Percentiles rank a stretch among this genome's conserved stretches.
Conservation (phyloP, 2,888 invertebrate species). For the Panopea generosa region DNA sequence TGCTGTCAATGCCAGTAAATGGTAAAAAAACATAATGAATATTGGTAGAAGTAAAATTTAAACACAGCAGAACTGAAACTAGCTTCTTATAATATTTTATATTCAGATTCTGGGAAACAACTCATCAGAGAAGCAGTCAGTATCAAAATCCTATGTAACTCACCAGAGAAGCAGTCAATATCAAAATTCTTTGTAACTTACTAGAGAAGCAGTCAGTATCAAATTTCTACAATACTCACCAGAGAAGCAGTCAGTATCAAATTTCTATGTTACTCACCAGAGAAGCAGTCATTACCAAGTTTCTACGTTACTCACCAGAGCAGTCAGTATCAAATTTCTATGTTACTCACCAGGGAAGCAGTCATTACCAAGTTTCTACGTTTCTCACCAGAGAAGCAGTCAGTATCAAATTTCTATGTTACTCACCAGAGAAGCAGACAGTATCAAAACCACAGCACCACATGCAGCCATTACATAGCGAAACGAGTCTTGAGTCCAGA, state of each 20-base stretch:
- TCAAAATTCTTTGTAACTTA: conserved; percentile 67
- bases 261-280: conserved; percentile 6
- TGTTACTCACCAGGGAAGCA: no score
- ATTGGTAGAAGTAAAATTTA: no score
- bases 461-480: conserved; percentile 73
- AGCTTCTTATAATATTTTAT: no score
- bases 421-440: conserved; percentile 69
- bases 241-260: conserved; percentile 62
- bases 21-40: no score
- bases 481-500: conserved; percentile 74
- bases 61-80: no score
- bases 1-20: no score
- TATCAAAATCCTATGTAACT: conserved; percentile 57
- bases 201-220: conserved; percentile 62
- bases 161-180: conserved; percentile 67
- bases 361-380: no score
- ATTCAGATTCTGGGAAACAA: no score
- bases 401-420: no score
- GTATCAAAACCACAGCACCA: conserved; percentile 60
- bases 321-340: conserved; percentile 54
- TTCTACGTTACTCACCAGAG: conserved; percentile 63
- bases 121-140: conserved; percentile 68
- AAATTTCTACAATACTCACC: conserved; percentile 66
- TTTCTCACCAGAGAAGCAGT: no score
- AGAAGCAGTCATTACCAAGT: no score